Evolutionary conservation across 2,888 invertebrate genomes (phyloP).

Genomic region (Myopa testacea): DNA sequence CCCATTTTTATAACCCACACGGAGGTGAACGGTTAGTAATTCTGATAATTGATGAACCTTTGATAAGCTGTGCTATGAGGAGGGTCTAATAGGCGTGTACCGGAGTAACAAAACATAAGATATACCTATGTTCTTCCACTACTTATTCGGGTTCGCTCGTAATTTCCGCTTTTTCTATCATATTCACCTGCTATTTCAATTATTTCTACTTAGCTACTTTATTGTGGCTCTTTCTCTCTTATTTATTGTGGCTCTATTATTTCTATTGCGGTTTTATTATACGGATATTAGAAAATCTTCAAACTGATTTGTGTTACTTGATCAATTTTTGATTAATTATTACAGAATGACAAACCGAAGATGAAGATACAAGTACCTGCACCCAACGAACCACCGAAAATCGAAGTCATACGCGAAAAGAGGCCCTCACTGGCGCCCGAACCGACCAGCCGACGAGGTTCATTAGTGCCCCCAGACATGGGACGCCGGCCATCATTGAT

Average conservation of each 20-base stretch:
- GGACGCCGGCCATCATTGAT: constrained; percentile 89
- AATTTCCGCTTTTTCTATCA: neutral
- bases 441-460: constrained; percentile 80
- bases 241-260: constrained; percentile 11
- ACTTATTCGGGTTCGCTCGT: no score
- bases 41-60: no score
- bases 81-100: no score
- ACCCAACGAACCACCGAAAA: constrained; percentile 78
- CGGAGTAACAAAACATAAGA: no score
- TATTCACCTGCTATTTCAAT: neutral
- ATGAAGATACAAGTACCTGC: constrained; percentile 78
- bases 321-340: constrained; percentile 32
- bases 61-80: no score
- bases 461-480: constrained; percentile 89
- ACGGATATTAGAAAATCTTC: no score
- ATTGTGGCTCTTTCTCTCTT: neutral
- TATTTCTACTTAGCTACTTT: neutral
- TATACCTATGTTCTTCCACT: no score
- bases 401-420: constrained; percentile 87
- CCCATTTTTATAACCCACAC: no score
- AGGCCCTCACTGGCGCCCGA: constrained; percentile 84
- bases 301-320: no score
- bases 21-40: no score
- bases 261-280: neutral
- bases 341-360: constrained; percentile 67